These are phyloP conservation scores for Ceratosolen solmsi DNA, from an alignment of 1,140 invertebrate species.

Conservation along the genomic window DNA sequence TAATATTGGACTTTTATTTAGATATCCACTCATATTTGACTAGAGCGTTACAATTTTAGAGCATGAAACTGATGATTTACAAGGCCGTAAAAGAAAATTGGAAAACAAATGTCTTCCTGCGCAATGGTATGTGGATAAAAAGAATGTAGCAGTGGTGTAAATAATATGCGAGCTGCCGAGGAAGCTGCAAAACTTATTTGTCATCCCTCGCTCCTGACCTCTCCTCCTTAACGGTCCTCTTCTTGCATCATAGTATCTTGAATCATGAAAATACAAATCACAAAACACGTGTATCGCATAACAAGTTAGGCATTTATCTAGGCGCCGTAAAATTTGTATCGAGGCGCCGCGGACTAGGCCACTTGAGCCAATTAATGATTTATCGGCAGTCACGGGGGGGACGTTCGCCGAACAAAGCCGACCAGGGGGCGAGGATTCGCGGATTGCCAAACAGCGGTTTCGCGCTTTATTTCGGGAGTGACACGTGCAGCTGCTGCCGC, in stretches of 20 bases:
- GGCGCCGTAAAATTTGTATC: neutral
- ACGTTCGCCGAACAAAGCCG: constrained; percentile 42
- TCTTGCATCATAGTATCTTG: neutral
- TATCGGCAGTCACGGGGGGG: neutral
- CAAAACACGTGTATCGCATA: neutral
- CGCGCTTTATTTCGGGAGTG: constrained; percentile 69
- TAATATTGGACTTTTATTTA: neutral
- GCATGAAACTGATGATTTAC: neutral
- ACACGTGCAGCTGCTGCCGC: constrained; percentile 65
- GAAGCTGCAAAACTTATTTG: neutral
- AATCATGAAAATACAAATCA: neutral
- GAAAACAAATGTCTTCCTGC: neutral
- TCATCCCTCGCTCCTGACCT: no score
- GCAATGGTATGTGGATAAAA: neutral
- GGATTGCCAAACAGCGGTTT: constrained; percentile 60
- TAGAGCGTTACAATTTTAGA: neutral
- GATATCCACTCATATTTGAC: neutral
- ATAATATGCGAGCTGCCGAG: neutral
- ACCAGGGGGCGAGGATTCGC: constrained; percentile 49
- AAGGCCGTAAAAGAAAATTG: neutral
- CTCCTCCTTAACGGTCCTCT: no score
- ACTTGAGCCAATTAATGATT: constrained; percentile 31
- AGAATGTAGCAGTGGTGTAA: neutral
- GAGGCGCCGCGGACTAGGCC: neutral
- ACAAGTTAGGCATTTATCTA: neutral